Evolutionary conservation across 2,797 vertebrate species (phyloP).

Genomic region (Sebastes goodei): DNA sequence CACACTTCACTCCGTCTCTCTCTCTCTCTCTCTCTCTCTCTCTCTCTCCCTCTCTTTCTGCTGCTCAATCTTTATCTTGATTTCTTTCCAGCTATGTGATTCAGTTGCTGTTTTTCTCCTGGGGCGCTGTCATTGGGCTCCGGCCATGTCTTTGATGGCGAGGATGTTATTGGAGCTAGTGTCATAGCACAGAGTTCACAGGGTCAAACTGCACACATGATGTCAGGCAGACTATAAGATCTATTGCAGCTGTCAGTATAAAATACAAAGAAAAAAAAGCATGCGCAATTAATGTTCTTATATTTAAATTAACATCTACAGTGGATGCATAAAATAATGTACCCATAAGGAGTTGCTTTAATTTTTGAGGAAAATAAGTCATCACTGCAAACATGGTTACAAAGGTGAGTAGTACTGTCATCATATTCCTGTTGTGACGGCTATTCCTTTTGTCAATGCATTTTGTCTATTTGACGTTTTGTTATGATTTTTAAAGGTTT

Average conservation of each 20-base stretch:
- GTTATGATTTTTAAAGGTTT: neutral
- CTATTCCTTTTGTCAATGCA: neutral
- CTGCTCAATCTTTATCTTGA: constrained; percentile 47
- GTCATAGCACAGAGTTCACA: constrained; percentile 60
- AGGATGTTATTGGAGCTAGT: constrained; percentile 64
- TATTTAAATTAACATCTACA: constrained; percentile 13
- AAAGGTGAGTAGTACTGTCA: neutral
- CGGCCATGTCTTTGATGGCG: constrained; percentile 63
- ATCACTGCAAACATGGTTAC: neutral
- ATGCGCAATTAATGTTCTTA: constrained; percentile 5
- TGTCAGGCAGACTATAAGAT: constrained; percentile 47
- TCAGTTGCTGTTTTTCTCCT: constrained; percentile 59
- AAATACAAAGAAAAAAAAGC: constrained; percentile 2
- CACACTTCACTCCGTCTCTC: constrained; percentile 35
- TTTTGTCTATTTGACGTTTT: neutral
- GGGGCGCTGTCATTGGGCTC: constrained; percentile 48
- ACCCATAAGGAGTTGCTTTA: neutral
- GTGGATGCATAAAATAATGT: neutral
- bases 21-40: constrained; percentile 20
- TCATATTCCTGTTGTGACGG: neutral
- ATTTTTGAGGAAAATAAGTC: neutral
- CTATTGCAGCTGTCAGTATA: constrained; percentile 43
- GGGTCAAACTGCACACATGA: constrained; percentile 61
- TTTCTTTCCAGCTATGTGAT: constrained; percentile 53
- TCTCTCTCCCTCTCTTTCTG: neutral